These are phyloP conservation scores for Magallana nippona DNA, from an alignment of 2,888 invertebrate genomes.

Conservation along the genomic window DNA sequence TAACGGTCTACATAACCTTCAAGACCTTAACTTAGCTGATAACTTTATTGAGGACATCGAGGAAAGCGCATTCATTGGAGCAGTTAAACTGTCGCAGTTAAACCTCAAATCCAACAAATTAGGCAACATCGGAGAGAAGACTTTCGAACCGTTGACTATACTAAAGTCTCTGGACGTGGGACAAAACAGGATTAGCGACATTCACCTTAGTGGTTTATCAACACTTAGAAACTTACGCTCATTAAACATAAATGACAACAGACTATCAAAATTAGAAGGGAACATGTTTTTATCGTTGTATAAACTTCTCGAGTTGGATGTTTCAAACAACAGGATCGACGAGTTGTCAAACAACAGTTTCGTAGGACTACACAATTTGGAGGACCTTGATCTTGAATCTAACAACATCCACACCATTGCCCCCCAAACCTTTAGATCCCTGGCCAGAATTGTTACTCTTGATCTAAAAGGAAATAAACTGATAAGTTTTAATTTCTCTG, in stretches of 20 bases:
- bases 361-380: conserved; percentile 61
- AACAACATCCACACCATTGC: conserved; percentile 60
- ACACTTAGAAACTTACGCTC: conserved; percentile 60
- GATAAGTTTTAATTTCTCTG: conserved; percentile 57
- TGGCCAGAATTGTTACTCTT: conserved; percentile 59
- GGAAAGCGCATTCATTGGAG: conserved; percentile 65
- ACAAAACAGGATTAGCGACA: conserved; percentile 59
- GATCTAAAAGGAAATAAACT: conserved; percentile 63
- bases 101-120: conserved; percentile 67
- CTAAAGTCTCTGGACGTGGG: conserved; percentile 67
- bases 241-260: conserved; percentile 62
- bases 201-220: conserved; percentile 61
- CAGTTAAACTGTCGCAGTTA: conserved; percentile 63
- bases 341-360: conserved; percentile 59
- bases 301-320: conserved; percentile 59
- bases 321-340: conserved; percentile 63
- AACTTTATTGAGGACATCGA: conserved; percentile 65
- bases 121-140: conserved; percentile 55
- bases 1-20: conserved; percentile 63
- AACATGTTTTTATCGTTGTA: conserved; percentile 60
- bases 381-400: conserved; percentile 61
- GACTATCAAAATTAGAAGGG: conserved; percentile 54
- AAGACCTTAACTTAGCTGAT: conserved; percentile 63
- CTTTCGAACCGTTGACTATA: conserved; percentile 62
- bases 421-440: conserved; percentile 60